Base-by-base conservation (phyloP, 2,797 vertebrate species). In the Oceanodroma leucorhoa region DNA sequence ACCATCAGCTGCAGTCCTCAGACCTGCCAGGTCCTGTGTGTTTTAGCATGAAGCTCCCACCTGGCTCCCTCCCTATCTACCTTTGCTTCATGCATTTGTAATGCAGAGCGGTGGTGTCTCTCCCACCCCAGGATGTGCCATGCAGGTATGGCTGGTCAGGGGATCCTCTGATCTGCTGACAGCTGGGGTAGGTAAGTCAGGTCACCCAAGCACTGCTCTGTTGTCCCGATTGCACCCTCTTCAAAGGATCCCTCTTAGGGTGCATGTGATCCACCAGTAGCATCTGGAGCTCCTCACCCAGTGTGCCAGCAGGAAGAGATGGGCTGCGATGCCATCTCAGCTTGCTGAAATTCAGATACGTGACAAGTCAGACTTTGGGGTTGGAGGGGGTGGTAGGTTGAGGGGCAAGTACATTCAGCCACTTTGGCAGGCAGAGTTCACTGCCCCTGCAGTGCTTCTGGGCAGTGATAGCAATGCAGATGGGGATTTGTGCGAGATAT, bases 361-460 rank as follows among this genome's bases (percentile, higher is more conserved):
- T 57, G 54, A 43, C 41, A 51, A 46, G 34, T 32, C 24, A 81
- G 55, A 60, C 7, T 76, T 73, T 8, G 19, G 19, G 10, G 3
- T 64, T 20, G 21, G 4, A 72, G 1, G 0, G 3, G 12, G 8
- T 45, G 11, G n/a, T 3, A 10, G 9, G 6, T 1, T 55, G 64
- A 26, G 23, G 38, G 46, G 43, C 36, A 78, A 92, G 9, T 11
- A 69, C 38, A 20, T 81, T 83, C 50, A 83, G 29, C 16, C 13
- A 20, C 51, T 79, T 84, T 20, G 18, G 19, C 10, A 53, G n/a
- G 23, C 58, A 53, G 40, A 84, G 8, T 38, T 79, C 11, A 29
- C 10, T 50, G 26, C 3, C 19, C 10, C 36, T 85, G 67, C 23
- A 36, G 51, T 27, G 30, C 24, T 87, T 77, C 55, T 71, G 53